Conservation (phyloP, 2,797 vertebrate genomes). For the Schizothorax lantsangensis region DNA sequence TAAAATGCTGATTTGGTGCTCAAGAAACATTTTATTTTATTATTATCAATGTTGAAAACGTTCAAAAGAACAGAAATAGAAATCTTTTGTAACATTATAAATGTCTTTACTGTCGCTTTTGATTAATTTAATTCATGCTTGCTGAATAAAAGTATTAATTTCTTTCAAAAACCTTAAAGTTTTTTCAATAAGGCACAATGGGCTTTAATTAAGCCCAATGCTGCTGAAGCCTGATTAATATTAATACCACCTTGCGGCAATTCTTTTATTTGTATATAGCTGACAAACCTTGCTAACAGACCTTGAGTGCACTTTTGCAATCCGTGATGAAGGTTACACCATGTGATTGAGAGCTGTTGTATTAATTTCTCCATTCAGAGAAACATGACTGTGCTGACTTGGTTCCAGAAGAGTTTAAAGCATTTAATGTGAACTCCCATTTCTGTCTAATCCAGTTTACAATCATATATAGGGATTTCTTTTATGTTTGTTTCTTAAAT, state of each 20-base stretch:
- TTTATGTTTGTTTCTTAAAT: conserved; percentile 55
- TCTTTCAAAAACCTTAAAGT: neutral
- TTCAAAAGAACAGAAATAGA: neutral
- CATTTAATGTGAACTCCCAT: conserved; percentile 35
- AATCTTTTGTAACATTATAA: neutral
- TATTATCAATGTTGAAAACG: neutral
- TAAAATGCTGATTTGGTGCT: neutral
- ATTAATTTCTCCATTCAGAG: neutral
- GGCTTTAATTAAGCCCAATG: neutral
- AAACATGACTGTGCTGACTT: neutral
- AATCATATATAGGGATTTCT: conserved; percentile 41
- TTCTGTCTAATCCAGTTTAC: conserved; percentile 36
- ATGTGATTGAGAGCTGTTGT: neutral
- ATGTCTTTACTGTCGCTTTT: neutral
- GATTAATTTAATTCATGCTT: conserved; percentile 1
- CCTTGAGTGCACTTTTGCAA: neutral
- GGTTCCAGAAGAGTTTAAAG: neutral
- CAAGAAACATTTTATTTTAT: neutral
- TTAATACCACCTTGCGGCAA: neutral
- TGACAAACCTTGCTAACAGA: neutral
- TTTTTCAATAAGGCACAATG: neutral
- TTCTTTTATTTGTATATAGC: neutral
- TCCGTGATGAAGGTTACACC: neutral
- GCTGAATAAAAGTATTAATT: neutral
- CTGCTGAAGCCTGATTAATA: conserved; percentile 6